Percentiles rank a stretch among this genome's conserved stretches.
These are phyloP conservation scores for Rhea americana DNA, from an alignment of 2,113 vertebrate genomes.

Conservation along the genomic window DNA sequence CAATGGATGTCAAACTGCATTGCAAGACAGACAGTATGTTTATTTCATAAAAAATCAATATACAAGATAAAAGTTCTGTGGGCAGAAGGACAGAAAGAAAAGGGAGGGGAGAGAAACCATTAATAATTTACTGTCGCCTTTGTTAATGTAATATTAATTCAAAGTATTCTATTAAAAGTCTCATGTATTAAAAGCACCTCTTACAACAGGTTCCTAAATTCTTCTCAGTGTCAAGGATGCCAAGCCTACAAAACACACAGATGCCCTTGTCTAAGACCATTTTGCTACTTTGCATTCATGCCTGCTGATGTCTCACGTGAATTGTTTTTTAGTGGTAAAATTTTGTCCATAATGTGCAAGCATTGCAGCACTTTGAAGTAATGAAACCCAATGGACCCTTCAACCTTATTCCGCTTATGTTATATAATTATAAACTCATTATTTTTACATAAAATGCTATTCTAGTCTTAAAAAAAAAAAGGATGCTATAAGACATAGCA, in stretches of 20 bases:
- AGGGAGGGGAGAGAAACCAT: slow-evolving; percentile 47
- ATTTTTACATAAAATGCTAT: slow-evolving; percentile 54
- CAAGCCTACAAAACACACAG: slow-evolving; percentile 72
- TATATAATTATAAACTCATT: slow-evolving; percentile 72
- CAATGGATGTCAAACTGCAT: background rate
- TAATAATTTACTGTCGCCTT: slow-evolving; percentile 66
- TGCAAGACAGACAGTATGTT: slow-evolving; percentile 36
- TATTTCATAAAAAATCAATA: slow-evolving; percentile 58
- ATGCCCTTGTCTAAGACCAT: slow-evolving; percentile 52
- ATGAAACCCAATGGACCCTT: slow-evolving; percentile 72
- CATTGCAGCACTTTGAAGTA: slow-evolving; percentile 62
- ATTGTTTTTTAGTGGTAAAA: slow-evolving; percentile 52
- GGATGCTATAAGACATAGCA: background rate
- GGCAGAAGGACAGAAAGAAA: slow-evolving; percentile 46
- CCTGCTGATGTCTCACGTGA: slow-evolving; percentile 56
- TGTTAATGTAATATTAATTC: slow-evolving; percentile 76
- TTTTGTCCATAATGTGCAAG: slow-evolving; percentile 49
- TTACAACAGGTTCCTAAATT: slow-evolving; percentile 70
- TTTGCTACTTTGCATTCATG: slow-evolving; percentile 52
- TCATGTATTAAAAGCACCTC: slow-evolving; percentile 69
- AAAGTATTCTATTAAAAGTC: slow-evolving; percentile 76
- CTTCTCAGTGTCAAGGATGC: slow-evolving; percentile 71
- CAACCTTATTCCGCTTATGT: slow-evolving; percentile 66
- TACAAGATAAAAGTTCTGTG: slow-evolving; percentile 41
- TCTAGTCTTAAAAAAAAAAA: slow-evolving; percentile 18